Percentiles rank a stretch among this genome's conserved stretches.
Conservation (phyloP, 2,797 vertebrate genomes). For the Hirundo rustica region DNA sequence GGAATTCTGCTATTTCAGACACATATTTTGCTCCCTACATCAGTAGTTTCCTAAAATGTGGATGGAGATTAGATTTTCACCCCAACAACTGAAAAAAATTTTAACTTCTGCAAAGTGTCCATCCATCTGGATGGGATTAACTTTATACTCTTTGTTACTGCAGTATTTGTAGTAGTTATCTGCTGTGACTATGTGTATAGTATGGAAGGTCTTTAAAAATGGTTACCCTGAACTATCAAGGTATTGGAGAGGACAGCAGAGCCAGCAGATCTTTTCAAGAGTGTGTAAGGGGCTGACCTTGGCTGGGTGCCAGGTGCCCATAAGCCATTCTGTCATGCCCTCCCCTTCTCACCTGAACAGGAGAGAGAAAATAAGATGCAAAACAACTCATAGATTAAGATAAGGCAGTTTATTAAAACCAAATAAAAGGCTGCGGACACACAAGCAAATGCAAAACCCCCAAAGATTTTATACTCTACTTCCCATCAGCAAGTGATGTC, state of each 20-base stretch:
- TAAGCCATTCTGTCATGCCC: background rate
- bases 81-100: background rate
- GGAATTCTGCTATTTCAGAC: background rate
- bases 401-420: background rate
- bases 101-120: background rate
- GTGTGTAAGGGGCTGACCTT: background rate
- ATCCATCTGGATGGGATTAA: background rate
- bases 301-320: background rate
- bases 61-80: background rate
- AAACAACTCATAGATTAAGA: background rate
- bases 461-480: background rate
- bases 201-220: background rate
- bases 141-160: background rate
- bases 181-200: background rate
- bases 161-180: background rate
- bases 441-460: background rate
- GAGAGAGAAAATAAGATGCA: background rate
- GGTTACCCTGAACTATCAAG: background rate
- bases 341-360: background rate
- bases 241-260: background rate
- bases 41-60: background rate
- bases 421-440: accelerated
- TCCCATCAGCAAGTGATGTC: background rate
- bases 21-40: background rate
- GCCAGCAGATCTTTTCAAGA: background rate